These are phyloP conservation scores for Peromyscus melanophrys DNA, from an alignment of 2,797 vertebrate species.

Conservation along the genomic window DNA sequence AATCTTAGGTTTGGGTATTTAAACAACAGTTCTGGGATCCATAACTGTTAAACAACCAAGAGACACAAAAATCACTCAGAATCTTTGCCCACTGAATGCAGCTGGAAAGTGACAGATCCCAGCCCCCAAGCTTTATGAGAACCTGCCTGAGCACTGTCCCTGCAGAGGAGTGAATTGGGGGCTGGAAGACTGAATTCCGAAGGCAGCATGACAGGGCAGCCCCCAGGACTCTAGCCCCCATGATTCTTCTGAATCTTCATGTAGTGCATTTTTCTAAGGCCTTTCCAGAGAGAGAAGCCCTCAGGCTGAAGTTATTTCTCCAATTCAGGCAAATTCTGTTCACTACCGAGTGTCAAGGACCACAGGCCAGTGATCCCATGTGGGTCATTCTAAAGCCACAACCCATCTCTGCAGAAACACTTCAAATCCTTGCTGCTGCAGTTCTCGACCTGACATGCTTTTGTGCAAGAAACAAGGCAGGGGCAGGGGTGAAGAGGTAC, in stretches of 20 bases:
- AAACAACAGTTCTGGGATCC: background rate
- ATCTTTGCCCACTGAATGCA: background rate
- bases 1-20: background rate
- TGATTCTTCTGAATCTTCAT: background rate
- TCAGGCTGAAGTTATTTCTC: background rate
- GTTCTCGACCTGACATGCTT: background rate
- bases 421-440: background rate
- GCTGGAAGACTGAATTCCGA: background rate
- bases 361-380: background rate
- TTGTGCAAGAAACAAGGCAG: background rate
- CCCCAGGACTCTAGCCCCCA: background rate
- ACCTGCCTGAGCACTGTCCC: background rate
- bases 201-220: background rate
- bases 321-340: background rate
- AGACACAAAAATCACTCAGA: background rate
- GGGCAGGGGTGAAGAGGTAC: background rate
- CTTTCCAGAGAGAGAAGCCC: background rate
- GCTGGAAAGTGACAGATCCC: background rate
- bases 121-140: background rate
- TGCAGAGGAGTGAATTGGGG: background rate
- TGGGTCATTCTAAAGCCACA: background rate
- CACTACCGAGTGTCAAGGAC: background rate
- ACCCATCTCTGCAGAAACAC: background rate
- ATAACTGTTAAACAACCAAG: background rate
- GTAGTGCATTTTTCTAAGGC: background rate